A percentile compares a stretch with the other conserved stretches of the same genome.
phyloP scores from a whole-genome alignment of 2,888 invertebrate species.

The Physocephala rufipes region DNA sequence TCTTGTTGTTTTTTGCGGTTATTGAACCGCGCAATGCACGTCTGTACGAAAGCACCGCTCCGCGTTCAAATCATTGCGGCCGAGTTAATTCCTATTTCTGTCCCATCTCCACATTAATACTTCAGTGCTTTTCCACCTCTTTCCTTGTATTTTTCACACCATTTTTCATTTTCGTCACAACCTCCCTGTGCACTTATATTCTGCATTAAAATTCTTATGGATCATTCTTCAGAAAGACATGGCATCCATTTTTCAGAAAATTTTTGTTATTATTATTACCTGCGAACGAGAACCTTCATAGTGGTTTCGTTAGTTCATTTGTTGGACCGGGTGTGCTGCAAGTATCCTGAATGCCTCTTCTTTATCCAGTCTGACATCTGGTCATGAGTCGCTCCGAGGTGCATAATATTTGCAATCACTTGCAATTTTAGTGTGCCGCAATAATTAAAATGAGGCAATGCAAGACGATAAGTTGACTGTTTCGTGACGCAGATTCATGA shows the following conservation, averaged over 20 bases:
- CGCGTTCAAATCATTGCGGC: conserved; percentile 20
- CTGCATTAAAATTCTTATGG: conserved; percentile 14
- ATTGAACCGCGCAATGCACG: conserved; percentile 23
- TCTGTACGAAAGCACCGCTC: background rate
- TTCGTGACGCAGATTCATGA: background rate
- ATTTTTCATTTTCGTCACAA: no score
- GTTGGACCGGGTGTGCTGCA: background rate
- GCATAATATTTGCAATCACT: conserved; percentile 30
- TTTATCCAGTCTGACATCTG: conserved; percentile 1
- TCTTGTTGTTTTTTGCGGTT: conserved; percentile 19
- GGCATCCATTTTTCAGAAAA: conserved; percentile 23
- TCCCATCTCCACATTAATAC: background rate
- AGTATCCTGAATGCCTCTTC: background rate
- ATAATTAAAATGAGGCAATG: conserved; percentile 16
- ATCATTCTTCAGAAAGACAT: conserved; percentile 21
- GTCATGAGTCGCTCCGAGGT: background rate
- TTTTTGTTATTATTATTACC: conserved; percentile 9
- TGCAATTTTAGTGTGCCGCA: conserved; percentile 29
- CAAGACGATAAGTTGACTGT: background rate
- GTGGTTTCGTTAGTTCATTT: no score
- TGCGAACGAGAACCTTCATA: background rate
- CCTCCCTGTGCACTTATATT: background rate
- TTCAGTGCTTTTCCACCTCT: background rate
- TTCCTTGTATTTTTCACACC: background rate
- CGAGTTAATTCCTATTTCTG: background rate